Percentiles rank a stretch among this genome's conserved stretches.
These are phyloP conservation scores for Temnothorax curvispinosus DNA, from an alignment of 1,140 invertebrate genomes.

Conservation along the genomic window DNA sequence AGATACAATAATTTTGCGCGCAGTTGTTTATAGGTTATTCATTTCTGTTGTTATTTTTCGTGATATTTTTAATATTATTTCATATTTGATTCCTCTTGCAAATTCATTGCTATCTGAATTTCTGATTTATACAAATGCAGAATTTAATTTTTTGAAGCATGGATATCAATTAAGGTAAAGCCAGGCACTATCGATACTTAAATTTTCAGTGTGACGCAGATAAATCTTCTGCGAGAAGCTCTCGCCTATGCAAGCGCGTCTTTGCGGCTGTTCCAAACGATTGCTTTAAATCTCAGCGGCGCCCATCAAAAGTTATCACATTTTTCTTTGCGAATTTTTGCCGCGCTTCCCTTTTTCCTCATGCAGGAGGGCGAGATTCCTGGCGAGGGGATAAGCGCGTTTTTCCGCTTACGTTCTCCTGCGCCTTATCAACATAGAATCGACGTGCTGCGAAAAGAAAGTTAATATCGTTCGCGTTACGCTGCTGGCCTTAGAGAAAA, in stretches of 20 bases:
- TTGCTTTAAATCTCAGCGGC: conserved; percentile 52
- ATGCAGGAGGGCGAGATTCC: conserved; percentile 34
- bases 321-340: conserved; percentile 60
- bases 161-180: conserved; percentile 38
- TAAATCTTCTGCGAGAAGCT: conserved; percentile 26
- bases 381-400: not conserved
- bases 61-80: not conserved
- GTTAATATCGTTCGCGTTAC: conserved; percentile 65
- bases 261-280: conserved; percentile 41
- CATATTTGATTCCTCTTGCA: not conserved
- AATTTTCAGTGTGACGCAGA: conserved; percentile 44
- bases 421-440: conserved; percentile 62
- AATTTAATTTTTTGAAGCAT: conserved; percentile 31
- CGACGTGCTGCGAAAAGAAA: conserved; percentile 52
- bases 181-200: conserved; percentile 23
- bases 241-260: conserved; percentile 27
- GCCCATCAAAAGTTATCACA: conserved; percentile 55
- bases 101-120: not conserved
- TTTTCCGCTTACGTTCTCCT: conserved; percentile 12
- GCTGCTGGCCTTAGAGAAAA: conserved; percentile 1
- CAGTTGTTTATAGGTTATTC: not conserved
- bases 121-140: not conserved
- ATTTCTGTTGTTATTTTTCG: not conserved
- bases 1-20: not conserved
- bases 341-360: conserved; percentile 8